phyloP scores from a whole-genome alignment of 2,797 vertebrate genomes.

The Lophius americanus region DNA sequence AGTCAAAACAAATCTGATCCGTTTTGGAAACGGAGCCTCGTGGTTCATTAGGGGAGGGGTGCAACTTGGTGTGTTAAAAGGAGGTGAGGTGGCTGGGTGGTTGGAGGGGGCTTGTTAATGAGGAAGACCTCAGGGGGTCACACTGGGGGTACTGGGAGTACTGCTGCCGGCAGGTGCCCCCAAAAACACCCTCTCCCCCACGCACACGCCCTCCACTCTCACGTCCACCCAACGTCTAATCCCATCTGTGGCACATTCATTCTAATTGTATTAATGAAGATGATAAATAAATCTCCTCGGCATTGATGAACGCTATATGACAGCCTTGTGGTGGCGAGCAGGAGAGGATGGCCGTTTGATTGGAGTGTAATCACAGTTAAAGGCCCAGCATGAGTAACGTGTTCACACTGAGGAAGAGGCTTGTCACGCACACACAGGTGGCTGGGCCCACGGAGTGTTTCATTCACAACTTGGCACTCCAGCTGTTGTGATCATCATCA shows the following conservation, averaged over 20 bases:
- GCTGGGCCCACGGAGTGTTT: constrained; percentile 69
- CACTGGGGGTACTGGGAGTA: constrained; percentile 47
- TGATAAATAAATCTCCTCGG: constrained; percentile 77
- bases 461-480: constrained; percentile 76
- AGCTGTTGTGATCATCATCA: constrained; percentile 72
- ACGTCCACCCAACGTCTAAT: constrained; percentile 57
- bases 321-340: constrained; percentile 69
- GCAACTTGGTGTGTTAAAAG: constrained; percentile 53
- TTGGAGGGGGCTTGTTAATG: constrained; percentile 51
- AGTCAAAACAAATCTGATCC: constrained; percentile 83
- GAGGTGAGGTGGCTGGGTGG: constrained; percentile 37
- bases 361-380: constrained; percentile 78
- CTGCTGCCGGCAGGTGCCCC: constrained; percentile 73
- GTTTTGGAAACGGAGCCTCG: constrained; percentile 81
- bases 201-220: constrained; percentile 41
- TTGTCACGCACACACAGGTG: constrained; percentile 65
- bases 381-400: constrained; percentile 77
- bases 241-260: constrained; percentile 77
- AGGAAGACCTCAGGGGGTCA: constrained; percentile 65
- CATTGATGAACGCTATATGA: constrained; percentile 79
- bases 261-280: constrained; percentile 81
- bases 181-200: constrained; percentile 42
- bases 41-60: constrained; percentile 73
- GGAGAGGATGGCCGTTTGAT: constrained; percentile 72
- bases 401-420: constrained; percentile 69